Evolutionary conservation across 2,888 invertebrate genomes (phyloP), one percentile per base, ranked within the genome.

Genomic region (Disparrhopalites patrizii): DNA sequence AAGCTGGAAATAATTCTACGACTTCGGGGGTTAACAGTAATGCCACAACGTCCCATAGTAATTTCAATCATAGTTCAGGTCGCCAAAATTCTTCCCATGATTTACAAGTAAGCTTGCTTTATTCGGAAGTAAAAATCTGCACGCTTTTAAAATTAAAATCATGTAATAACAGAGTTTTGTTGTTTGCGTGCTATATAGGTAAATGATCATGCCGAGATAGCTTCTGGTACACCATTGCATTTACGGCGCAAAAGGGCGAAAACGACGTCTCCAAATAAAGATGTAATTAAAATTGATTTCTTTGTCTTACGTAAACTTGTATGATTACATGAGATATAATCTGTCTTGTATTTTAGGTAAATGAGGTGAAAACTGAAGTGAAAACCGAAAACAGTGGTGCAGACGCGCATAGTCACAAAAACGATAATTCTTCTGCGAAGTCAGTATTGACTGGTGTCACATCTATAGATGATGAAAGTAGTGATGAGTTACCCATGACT

Each of bases 401-500:
- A 15, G 61, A 61, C 8, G 30, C 28, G 20, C 36, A 36, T 25
- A 27, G 30, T 43, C 20, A 15, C 2, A 62, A 54, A 30, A 33
- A n/a, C 18, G 62, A 62, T 15, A 52, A 40, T 27, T 20, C 30
- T 25, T 13, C 54, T 15, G 25, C 51, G 20, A 47, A 62, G 31
- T 30, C 62, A 62, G 62, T 62, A 62, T 62, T 62, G 47, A 28
- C 38, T 3, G 47, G 56, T 23, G 38, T 62, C 20, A 30, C 55
- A 5, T 25, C 61, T n/a, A 27, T 43, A 28, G 70, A 65, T 18
- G 71, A 69, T 52, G 69, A 70, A n/a, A 65, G 58, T 13, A 61
- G 66, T 50, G 67, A 70, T 52, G 72, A 74, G 36, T 55, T 72
- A 43, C 68, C 72, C 57, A 68, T 71, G 68, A 70, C 73, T 74